Percentiles rank a stretch among this genome's conserved stretches.
phyloP scores from a whole-genome alignment of 1,140 invertebrate species.

The Centruroides sculpturatus region DNA sequence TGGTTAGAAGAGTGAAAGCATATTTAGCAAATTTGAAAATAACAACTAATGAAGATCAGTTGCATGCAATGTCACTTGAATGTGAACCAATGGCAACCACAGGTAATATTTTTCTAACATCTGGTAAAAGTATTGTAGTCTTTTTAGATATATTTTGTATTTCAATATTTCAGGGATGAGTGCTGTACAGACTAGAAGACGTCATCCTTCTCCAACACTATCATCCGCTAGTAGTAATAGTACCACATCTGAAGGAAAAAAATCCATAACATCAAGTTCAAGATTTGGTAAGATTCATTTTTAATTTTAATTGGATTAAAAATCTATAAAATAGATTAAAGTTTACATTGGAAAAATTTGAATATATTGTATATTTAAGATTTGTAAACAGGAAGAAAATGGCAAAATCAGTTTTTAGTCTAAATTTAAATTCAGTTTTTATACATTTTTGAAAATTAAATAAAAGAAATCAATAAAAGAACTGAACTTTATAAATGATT shows the following conservation, averaged over 20 bases:
- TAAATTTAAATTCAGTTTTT: no score
- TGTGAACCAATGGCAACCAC: slow-evolving; percentile 54
- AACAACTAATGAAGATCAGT: slow-evolving; percentile 73
- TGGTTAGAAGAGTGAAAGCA: slow-evolving; percentile 88
- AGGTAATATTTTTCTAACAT: neutral
- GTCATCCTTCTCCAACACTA: slow-evolving; percentile 67
- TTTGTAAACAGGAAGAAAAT: no score
- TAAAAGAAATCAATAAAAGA: no score
- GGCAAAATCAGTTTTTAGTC: no score
- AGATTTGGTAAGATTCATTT: slow-evolving; percentile 44
- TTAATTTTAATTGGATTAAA: no score
- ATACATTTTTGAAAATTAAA: no score
- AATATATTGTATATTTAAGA: no score
- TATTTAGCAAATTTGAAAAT: slow-evolving; percentile 87
- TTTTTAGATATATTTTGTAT: slow-evolving; percentile 18
- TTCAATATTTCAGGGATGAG: neutral
- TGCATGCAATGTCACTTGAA: slow-evolving; percentile 73
- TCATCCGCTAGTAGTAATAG: slow-evolving; percentile 79
- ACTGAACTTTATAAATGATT: no score
- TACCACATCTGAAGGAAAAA: slow-evolving; percentile 28
- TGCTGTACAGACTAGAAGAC: slow-evolving; percentile 37
- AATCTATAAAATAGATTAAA: no score
- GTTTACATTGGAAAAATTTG: neutral
- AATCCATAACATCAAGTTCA: slow-evolving; percentile 26
- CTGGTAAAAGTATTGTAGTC: neutral